Base-by-base conservation (phyloP, 2,888 invertebrate genomes). In the Acrobasis consociella region DNA sequence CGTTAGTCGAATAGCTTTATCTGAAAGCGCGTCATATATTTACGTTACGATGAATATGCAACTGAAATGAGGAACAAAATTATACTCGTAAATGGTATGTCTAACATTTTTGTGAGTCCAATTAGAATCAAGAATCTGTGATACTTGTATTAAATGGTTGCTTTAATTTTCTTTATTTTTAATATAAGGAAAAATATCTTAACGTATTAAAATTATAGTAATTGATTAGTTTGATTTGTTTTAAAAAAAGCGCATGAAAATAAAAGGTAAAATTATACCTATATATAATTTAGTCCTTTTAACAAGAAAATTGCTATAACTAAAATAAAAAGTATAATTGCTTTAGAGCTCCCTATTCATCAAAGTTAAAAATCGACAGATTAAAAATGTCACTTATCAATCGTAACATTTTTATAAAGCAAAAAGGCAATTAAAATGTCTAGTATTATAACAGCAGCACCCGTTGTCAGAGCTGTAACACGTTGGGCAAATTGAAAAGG, bases 361-460 rank as follows among this genome's bases (percentile, higher is more conserved):
- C 31, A 38, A 1, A 17, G 11, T 3, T 3, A 15, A 42, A 56
- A n/a, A 17, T 42, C 9, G 42, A 22, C 42, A 42, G 11, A 56
- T 56, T 13, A 56, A 56, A 22, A 56, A 56, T 56, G 13, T 8
- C 52, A 52, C 37, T 56, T 42, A 8, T 56, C 42, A 42, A 46
- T 42, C 17, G 55, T 39, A 55, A 55, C 15, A 39, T 15, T 55
- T 38, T 55, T 39, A 16, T 39, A 56, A 38, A 53, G 5, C 61
- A 39, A 63, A 64, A 64, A 58, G 61, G 61, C 66, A 68, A 68
- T 66, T 65, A 66, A 66, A 65, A 64, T 68, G 62, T 68, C 61
- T 60, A 64, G 63, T 65, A 64, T 66, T 62, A 65, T 64, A 68
- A 61, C 58, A 64, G 46, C 49, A 60, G 63, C 60, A 63, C 65